Base-by-base conservation (phyloP, 1,140 invertebrate species). In the Venturia canescens region DNA sequence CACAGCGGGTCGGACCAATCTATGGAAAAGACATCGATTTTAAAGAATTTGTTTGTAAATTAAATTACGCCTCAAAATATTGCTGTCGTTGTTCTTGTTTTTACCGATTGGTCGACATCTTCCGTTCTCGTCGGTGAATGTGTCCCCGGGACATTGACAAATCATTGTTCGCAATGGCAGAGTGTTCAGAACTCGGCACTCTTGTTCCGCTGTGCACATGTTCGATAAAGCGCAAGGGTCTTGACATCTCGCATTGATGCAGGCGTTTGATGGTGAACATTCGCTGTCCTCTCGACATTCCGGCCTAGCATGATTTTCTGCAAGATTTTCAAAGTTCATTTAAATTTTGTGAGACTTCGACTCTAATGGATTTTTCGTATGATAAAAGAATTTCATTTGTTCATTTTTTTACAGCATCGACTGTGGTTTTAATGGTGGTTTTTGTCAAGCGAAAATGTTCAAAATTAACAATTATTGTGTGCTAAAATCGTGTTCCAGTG, bases 111-210 rank as follows among this genome's bases (percentile, higher is more conserved):
- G 90, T 80, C 92, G 93, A 87, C 95, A 96, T 76, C 92, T 92
- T 82, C 95, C 95, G 66, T 93, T 93, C 16, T 89, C 87, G 82
- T 95, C 94, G 0, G 93, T 92, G 13, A 95, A 92, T 0, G 94
- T 95, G 83, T 97, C 96, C 5, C 94, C 92, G 50, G 96, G 96
- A 91, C 96, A 98, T 85, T 95, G 93, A 85, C 96, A 97, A 78
- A 97, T 95, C 79, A 97, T 94, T 0, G 96, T 96, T 53, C 96
- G 93, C 72, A 97, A 90, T 4, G 96, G 96, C 13, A 96, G 85
- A 0, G 96, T 96, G 83, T 97, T 95, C 3, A 97, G 90, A 0
- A 97, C 95, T 79, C 94, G 92, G 87, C 97, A 98, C 81, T 95
- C 93, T 83, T 97, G 96, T 81, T 96, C 95, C 18, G 91, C 89